phyloP scores from a whole-genome alignment of 2,888 invertebrate species.

The Plagodis pulveraria region DNA sequence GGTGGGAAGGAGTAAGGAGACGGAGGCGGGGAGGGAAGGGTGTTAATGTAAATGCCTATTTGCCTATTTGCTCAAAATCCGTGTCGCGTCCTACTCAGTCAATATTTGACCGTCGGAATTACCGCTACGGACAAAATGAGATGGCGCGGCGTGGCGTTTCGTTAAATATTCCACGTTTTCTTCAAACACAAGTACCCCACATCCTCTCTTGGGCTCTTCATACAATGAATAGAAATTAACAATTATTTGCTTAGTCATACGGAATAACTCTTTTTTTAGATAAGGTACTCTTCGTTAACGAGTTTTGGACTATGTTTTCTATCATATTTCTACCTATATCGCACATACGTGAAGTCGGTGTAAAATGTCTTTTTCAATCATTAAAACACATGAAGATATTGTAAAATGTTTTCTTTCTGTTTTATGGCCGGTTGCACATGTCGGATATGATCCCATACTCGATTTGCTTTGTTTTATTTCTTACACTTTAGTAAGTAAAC shows the following conservation, averaged over 20 bases:
- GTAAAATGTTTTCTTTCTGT: no score
- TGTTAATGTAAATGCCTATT: conserved; percentile 80
- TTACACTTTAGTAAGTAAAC: no score
- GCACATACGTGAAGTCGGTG: no score
- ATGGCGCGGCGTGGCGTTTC: conserved; percentile 54
- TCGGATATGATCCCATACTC: no score
- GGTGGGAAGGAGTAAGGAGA: conserved; percentile 36
- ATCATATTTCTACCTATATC: no score
- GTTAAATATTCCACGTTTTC: conserved; percentile 58
- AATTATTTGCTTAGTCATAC: conserved; percentile 28
- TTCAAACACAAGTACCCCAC: conserved; percentile 51
- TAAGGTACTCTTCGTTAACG: background rate
- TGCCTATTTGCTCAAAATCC: conserved; percentile 80
- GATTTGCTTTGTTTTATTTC: no score
- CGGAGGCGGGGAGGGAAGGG: conserved; percentile 47
- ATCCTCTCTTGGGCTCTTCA: conserved; percentile 23
- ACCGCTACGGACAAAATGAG: conserved; percentile 79
- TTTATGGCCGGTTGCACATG: no score
- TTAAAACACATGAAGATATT: no score
- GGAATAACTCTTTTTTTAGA: conserved; percentile 1
- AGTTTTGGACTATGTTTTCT: background rate
- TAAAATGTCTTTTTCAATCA: no score
- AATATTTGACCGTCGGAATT: conserved; percentile 80
- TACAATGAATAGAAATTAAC: conserved; percentile 38
- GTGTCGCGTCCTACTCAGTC: conserved; percentile 80